Evolutionary conservation across 1,140 invertebrate species (phyloP).

Genomic region (Euwallacea similis): DNA sequence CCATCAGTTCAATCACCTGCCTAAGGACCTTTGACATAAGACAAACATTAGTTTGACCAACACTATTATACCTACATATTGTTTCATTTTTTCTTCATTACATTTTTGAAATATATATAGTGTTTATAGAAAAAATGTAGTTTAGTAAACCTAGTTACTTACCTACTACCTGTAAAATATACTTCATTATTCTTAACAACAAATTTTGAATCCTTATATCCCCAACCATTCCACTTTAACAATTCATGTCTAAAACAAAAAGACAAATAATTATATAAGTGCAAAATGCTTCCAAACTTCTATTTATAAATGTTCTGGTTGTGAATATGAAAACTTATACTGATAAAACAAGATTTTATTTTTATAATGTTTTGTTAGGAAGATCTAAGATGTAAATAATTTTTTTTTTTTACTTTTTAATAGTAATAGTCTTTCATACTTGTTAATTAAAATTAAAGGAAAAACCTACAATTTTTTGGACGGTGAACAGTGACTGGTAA

Average conservation of each 20-base stretch:
- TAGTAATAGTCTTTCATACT: no score
- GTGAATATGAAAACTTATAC: background rate
- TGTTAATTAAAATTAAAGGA: no score
- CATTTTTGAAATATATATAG: no score
- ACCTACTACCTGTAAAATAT: conserved; percentile 78
- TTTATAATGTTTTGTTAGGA: background rate
- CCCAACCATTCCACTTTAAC: conserved; percentile 99
- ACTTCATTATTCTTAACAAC: conserved; percentile 60
- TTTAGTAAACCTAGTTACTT: conserved; percentile 42
- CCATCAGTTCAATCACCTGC: background rate
- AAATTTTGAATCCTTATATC: conserved; percentile 92
- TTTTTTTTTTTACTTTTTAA: no score
- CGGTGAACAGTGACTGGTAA: background rate
- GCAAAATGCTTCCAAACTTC: no score
- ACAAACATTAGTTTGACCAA: background rate
- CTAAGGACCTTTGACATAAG: background rate
- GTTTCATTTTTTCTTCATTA: background rate
- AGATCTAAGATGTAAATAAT: background rate
- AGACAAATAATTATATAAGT: no score
- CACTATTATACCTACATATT: background rate
- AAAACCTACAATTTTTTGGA: no score
- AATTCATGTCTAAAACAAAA: conserved; percentile 70
- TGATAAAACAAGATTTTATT: background rate
- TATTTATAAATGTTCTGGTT: background rate
- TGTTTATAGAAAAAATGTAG: conserved; percentile 17